A percentile compares a stretch with the other conserved stretches of the same genome.
phyloP scores from a whole-genome alignment of 2,888 invertebrate genomes.

The Eupeodes luniger region DNA sequence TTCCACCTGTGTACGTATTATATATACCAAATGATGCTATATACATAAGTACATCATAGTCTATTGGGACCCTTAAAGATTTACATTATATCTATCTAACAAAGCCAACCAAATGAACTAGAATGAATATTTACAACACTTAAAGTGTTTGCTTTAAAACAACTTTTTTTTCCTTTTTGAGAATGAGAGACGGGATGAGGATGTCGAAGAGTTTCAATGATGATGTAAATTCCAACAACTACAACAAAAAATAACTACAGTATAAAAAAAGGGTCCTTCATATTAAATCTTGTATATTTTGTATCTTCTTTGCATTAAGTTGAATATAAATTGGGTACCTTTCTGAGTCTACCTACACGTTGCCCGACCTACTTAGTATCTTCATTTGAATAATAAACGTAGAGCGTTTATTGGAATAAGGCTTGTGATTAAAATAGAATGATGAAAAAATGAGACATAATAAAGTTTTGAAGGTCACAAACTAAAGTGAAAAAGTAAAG shows the following conservation, averaged over 20 bases:
- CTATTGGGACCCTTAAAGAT: not conserved
- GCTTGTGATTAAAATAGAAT: conserved; percentile 40
- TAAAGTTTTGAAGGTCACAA: conserved; percentile 26
- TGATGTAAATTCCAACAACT: conserved; percentile 18
- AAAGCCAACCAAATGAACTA: conserved; percentile 70
- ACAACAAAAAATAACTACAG: not conserved
- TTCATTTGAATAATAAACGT: conserved; percentile 65
- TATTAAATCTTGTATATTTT: conserved; percentile 38
- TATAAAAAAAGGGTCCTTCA: conserved; percentile 8
- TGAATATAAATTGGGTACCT: conserved; percentile 34
- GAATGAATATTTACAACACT: conserved; percentile 70
- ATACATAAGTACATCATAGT: not conserved
- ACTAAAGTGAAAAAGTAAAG: not conserved
- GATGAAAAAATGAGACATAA: conserved; percentile 1
- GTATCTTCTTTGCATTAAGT: conserved; percentile 48
- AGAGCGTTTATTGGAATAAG: conserved; percentile 32
- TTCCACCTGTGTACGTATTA: conserved; percentile 67
- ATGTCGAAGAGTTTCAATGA: not conserved
- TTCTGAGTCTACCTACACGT: not conserved
- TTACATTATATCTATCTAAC: conserved; percentile 50
- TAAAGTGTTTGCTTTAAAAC: conserved; percentile 56
- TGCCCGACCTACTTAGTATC: not conserved
- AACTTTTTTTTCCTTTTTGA: not conserved
- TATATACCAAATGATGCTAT: too few species aligned
- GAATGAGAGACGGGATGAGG: not conserved